phyloP scores from a whole-genome alignment of 2,113 vertebrate genomes.

The Oxyura jamaicensis region DNA sequence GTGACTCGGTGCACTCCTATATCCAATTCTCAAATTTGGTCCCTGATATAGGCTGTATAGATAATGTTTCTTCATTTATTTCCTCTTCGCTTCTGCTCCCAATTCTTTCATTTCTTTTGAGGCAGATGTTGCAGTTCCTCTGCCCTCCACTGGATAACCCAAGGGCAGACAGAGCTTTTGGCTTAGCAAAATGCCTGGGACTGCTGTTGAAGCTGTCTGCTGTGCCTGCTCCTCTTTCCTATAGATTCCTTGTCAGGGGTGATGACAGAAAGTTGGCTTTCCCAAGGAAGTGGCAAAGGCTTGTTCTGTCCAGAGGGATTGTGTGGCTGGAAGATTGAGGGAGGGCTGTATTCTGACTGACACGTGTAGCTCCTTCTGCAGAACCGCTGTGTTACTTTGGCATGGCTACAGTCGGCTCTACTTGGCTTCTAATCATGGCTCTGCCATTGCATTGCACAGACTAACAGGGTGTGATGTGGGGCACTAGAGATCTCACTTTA shows the following conservation, averaged over 20 bases:
- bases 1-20: fast-evolving
- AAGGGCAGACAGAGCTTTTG: neutral
- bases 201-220: neutral
- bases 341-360: neutral
- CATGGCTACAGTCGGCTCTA: neutral
- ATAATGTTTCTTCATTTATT: neutral
- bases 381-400: fast-evolving
- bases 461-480: neutral
- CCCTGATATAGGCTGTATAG: neutral
- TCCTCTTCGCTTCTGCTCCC: neutral
- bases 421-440: neutral
- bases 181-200: neutral
- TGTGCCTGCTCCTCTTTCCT: neutral
- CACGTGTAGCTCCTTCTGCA: neutral
- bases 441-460: neutral
- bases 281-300: neutral
- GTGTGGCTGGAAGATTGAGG: neutral
- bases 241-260: neutral
- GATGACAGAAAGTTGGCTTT: neutral
- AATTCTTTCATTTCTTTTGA: neutral
- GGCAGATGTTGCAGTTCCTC: neutral
- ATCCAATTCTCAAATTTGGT: neutral
- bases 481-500: neutral
- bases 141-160: neutral
- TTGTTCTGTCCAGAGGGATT: neutral